Base-by-base conservation (phyloP, 2,888 invertebrate genomes). In the Lasioglossum lativentre region DNA sequence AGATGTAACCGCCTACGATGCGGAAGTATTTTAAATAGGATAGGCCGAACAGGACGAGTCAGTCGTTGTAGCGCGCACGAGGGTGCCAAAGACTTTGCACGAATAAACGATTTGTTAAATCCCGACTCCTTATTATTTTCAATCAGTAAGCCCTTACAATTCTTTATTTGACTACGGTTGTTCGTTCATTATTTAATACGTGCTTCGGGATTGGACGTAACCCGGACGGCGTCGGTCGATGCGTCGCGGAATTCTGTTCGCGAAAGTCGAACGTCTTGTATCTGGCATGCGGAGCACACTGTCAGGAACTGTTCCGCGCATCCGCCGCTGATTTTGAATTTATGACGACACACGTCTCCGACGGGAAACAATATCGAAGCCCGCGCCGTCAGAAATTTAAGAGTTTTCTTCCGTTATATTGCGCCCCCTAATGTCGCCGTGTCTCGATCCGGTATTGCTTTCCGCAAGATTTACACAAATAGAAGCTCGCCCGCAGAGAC, bases 311-410 rank as follows among this genome's bases (percentile, higher is more conserved):
- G 81, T 82, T 73, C 73, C 80, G 81, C 45, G 63, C 81, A 79
- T 78, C 80, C 82, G 79, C 40, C 75, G 80, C 86, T 83, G 85
- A 90, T 86, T 86, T 81, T 75, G 81, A 83, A 90, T 90, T 90
- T 90, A 90, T 79, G 86, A 74, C 56, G 47, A 70, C 78, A 40
- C 81, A 73, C 70, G 38, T 78, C 70, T 63, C 70, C 45, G 56
- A 34, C 75, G 34, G 82, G 74, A 88, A 90, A 90, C 88, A 90
- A 89, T 86, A 88, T 86, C 86, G 86, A 78, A 80, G 78, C 75
- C 71, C 63, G 42, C 78, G 66, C 78, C 81, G 77, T 42, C 63
- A 75, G 80, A 81, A 85, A 82, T 82, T 88, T 84, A 85, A 77
- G 74, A 59, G 42, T 74, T 74, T 71, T 52, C 74, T 34, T 45